These are phyloP conservation scores for Bilobella aurantiaca DNA, from an alignment of 1,140 invertebrate genomes.

Conservation along the genomic window DNA sequence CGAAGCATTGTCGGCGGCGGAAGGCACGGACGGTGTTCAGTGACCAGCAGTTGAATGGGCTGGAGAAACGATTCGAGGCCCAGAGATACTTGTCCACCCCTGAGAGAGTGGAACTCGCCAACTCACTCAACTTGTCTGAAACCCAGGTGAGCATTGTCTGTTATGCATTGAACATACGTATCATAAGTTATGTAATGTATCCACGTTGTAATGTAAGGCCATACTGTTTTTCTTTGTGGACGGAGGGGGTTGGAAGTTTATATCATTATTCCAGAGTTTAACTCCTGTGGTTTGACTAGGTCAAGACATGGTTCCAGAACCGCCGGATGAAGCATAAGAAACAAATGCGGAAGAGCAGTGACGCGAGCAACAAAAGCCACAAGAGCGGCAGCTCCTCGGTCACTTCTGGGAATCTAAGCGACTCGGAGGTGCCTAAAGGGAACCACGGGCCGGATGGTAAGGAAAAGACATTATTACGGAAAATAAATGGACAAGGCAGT, in stretches of 20 bases:
- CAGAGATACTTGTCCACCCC: conserved; percentile 95
- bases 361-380: no score
- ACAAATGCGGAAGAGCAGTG: conserved; percentile 62
- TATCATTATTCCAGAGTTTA: no score
- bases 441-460: no score
- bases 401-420: conserved; percentile 19
- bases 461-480: no score
- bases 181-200: no score
- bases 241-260: no score
- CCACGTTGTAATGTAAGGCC: no score
- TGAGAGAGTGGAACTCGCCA: conserved; percentile 87
- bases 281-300: conserved; percentile 48
- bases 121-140: conserved; percentile 82
- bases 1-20: conserved; percentile 78
- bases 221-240: no score
- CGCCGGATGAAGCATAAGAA: conserved; percentile 96
- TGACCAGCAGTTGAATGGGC: conserved; percentile 84
- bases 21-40: conserved; percentile 97
- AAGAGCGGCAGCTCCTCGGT: conserved; percentile 37
- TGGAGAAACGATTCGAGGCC: conserved; percentile 89
- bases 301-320: conserved; percentile 98
- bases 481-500: no score
- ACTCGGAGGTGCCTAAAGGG: conserved; percentile 18
- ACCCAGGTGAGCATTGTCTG: conserved; percentile 81
- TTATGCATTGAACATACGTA: no score